Percentiles rank a stretch among this genome's conserved stretches.
Conservation (phyloP, 2,113 vertebrate species). For the Eublepharis macularius region DNA sequence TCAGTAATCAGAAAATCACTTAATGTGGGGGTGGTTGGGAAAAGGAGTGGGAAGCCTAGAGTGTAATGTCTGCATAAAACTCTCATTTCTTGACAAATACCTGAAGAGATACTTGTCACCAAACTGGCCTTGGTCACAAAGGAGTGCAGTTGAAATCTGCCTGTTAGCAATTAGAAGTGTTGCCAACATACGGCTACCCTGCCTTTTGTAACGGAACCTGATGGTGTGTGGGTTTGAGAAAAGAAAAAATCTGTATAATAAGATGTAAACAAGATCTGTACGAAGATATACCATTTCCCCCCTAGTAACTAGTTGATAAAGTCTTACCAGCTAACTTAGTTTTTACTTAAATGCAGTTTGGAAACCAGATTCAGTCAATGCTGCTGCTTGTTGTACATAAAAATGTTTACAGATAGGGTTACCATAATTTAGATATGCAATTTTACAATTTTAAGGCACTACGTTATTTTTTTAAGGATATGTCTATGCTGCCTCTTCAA, state of each 20-base stretch:
- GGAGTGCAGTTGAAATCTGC: not conserved
- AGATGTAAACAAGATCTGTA: not conserved
- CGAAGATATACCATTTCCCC: not conserved
- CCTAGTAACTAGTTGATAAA: not conserved
- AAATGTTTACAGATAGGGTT: not conserved
- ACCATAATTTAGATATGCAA: not conserved
- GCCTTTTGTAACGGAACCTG: not conserved
- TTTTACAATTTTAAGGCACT: no score
- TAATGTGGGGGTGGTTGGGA: not conserved
- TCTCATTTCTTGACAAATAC: slow-evolving; percentile 7
- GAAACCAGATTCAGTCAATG: not conserved
- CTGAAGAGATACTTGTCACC: not conserved
- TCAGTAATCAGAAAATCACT: not conserved
- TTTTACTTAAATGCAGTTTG: not conserved
- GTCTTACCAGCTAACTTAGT: not conserved
- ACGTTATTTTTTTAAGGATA: no score
- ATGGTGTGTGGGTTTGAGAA: not conserved
- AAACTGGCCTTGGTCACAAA: not conserved
- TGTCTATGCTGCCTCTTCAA: no score
- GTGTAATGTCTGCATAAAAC: slow-evolving; percentile 13
- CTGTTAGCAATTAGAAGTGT: not conserved
- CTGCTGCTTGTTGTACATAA: not conserved
- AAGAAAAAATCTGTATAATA: not conserved
- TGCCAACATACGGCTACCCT: not conserved
- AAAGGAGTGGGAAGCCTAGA: not conserved